Evolutionary conservation across 37 sponge, comb jelly and placozoan species (phyloP).

Genomic region (Haliclona indistincta): DNA sequence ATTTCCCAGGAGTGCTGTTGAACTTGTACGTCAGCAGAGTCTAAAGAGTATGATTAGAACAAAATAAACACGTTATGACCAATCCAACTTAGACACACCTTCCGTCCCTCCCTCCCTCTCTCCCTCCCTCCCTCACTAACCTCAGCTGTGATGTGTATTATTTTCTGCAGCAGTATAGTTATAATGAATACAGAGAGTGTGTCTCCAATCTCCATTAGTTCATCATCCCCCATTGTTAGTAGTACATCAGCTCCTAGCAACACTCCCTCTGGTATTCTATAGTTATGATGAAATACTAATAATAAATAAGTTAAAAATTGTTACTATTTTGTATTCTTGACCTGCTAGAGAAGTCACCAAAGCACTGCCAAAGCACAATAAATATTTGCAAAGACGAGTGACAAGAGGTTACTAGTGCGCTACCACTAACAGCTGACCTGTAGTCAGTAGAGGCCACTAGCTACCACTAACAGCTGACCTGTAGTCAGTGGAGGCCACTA

Average conservation of each 20-base stretch:
- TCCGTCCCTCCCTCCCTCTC: background rate
- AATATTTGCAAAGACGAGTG: no score
- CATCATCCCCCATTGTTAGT: conserved; percentile 28
- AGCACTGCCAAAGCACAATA: no score
- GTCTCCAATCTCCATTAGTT: conserved; percentile 9
- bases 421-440: no score
- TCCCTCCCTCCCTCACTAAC: background rate
- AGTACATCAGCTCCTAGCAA: conserved; percentile 49
- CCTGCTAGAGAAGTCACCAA: no score
- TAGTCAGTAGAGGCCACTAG: no score
- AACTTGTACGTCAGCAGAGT: conserved; percentile 8
- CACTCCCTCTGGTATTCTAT: conserved; percentile 49
- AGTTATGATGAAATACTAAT: background rate
- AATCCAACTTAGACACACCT: background rate
- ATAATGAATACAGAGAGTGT: conserved; percentile 35
- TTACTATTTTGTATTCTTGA: no score
- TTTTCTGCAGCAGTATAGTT: conserved; percentile 37
- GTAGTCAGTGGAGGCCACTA: no score
- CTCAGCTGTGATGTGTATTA: conserved; percentile 38
- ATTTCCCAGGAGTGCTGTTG: conserved; percentile 63
- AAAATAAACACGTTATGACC: no score
- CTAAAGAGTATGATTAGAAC: no score
- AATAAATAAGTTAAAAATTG: background rate
- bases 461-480: no score
- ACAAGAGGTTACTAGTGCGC: no score